Percentiles rank a stretch among this genome's conserved stretches.
These are phyloP conservation scores for Rhinatrema bivittatum DNA, from an alignment of 2,797 vertebrate genomes.

Conservation along the genomic window DNA sequence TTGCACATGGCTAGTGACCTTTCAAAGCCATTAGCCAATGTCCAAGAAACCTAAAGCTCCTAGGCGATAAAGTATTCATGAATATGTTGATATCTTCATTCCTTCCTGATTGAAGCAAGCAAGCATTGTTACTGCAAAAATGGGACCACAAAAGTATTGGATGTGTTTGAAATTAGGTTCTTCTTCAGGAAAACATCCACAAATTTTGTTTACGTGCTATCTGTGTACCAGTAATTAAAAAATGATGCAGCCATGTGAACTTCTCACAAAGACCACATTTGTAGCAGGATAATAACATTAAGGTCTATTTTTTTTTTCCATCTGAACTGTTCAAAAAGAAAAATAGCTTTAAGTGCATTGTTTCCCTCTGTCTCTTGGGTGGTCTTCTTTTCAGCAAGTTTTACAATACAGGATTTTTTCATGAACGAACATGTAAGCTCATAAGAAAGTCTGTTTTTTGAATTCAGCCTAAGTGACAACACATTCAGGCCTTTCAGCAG, in stretches of 20 bases:
- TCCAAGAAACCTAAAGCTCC: constrained; percentile 2
- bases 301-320: too few relatives aligned
- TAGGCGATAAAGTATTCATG: constrained; percentile 23
- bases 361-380: constrained; percentile 32
- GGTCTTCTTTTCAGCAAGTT: constrained; percentile 39
- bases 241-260: constrained; percentile 38
- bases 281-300: constrained; percentile 35
- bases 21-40: constrained; percentile 14
- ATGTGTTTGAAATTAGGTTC: constrained; percentile 1
- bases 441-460: constrained; percentile 20
- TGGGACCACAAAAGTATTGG: constrained; percentile 15
- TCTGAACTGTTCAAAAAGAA: constrained; percentile 45
- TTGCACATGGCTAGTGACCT: not conserved
- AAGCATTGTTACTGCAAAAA: constrained; percentile 18
- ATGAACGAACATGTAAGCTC: constrained; percentile 13
- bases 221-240: constrained; percentile 33
- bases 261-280: constrained; percentile 30
- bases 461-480: not conserved
- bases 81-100: constrained; percentile 8
- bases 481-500: not conserved
- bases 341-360: constrained; percentile 42
- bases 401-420: constrained; percentile 17
- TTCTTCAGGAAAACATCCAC: constrained; percentile 31
- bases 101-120: constrained; percentile 12
- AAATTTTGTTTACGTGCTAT: constrained; percentile 31